These are phyloP conservation scores for Hyperopisus bebe DNA, from an alignment of 2,113 vertebrate genomes.

Conservation along the genomic window DNA sequence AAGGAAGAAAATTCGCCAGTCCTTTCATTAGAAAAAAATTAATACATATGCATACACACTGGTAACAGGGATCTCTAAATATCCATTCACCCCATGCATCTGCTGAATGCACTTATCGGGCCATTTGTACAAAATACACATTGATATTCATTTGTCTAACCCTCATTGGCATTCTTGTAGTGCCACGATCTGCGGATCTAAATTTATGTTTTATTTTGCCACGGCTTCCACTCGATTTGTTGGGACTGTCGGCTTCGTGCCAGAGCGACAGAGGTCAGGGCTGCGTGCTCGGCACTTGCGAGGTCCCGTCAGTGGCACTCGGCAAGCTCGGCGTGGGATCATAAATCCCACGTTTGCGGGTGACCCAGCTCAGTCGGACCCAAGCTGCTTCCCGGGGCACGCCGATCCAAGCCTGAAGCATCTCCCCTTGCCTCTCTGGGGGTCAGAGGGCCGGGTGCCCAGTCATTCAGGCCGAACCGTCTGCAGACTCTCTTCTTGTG, in stretches of 20 bases:
- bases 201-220: conserved; percentile 50
- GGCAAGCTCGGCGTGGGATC: conserved; percentile 30
- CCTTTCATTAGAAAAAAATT: conserved; percentile 61
- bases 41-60: conserved; percentile 55
- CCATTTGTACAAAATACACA: conserved; percentile 62
- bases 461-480: conserved; percentile 79
- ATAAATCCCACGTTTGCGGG: conserved; percentile 62
- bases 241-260: conserved; percentile 49
- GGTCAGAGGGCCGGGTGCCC: conserved; percentile 74
- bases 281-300: conserved; percentile 45
- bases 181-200: conserved; percentile 29
- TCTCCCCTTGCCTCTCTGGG: conserved; percentile 64
- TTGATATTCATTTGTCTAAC: conserved; percentile 45
- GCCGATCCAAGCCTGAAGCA: conserved; percentile 64
- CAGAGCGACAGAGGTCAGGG: conserved; percentile 49
- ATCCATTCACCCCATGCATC: conserved; percentile 39
- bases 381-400: conserved; percentile 67
- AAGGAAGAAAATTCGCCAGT: conserved; percentile 58
- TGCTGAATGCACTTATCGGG: conserved; percentile 33
- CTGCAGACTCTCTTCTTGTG: conserved; percentile 67
- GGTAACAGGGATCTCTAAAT: conserved; percentile 52
- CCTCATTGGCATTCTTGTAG: conserved; percentile 50
- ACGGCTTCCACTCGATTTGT: conserved; percentile 42
- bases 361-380: conserved; percentile 46
- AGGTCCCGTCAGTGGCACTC: conserved; percentile 52